Evolutionary conservation across 2,888 invertebrate genomes (phyloP), one percentile per base, ranked within the genome.

Genomic region (Acanthosepion pharaonis): DNA sequence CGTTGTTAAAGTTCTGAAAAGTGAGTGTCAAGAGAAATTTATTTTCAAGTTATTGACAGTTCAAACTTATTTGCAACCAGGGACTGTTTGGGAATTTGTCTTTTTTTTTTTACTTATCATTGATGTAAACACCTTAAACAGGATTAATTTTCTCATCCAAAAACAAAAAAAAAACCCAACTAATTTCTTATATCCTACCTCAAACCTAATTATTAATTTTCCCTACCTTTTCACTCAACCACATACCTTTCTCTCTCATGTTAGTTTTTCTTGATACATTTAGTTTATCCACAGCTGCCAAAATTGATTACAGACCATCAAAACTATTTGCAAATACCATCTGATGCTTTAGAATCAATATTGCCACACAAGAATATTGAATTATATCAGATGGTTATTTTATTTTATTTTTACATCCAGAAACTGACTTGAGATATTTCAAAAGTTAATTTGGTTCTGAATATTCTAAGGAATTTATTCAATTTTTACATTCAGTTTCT

Each of bases 271-370:
- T 78, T 33, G 1, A 33, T 11, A 78, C 33, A 33, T 78, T 78
- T 78, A n/a, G 78, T 78, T 78, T n/a, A 78, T 78, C 78, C 78
- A 78, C 78, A 78, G n/a, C n/a, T 78, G 78, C 78, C 78, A 78
- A n/a, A n/a, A n/a, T n/a, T 78, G n/a, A 78, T 78, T 78, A 78
- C n/a, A 78, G 78, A 78, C n/a, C 78, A n/a, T 15, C n/a, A n/a
- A 15, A 78, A 78, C 33, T n/a, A 78, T n/a, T 78, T n/a, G 33
- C 78, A 33, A 78, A 78, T 78, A 78, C n/a, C 78, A 78, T 78
- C 78, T 78, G 78, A 78, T 78, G 23, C 78, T n/a, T 78, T 78
- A n/a, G 11, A n/a, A 78, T 78, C 78, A 78, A 78, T 78, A 78
- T 78, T n/a, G 78, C 78, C 78, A n/a, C 25, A 64, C 33, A n/a